phyloP scores from a whole-genome alignment of 2,113 vertebrate genomes.

The Rousettus leschenaultii region DNA sequence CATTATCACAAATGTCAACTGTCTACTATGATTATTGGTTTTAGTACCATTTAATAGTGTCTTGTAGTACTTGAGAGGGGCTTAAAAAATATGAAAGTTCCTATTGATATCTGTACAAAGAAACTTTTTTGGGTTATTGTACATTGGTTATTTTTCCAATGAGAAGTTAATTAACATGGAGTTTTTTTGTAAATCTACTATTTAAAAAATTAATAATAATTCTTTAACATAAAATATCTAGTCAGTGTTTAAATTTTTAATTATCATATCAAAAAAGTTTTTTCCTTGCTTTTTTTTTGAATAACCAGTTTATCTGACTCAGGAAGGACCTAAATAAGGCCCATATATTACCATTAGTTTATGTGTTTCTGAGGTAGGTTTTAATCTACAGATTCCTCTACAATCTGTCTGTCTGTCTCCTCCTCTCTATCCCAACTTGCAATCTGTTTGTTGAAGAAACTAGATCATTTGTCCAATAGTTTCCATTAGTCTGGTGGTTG shows the following conservation, averaged over 20 bases:
- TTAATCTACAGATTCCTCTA: conserved; percentile 1
- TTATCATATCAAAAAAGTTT: conserved; percentile 9
- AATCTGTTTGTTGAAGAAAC: neutral
- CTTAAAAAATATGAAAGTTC: neutral
- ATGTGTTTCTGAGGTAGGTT: neutral
- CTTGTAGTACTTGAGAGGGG: neutral
- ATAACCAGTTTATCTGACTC: neutral
- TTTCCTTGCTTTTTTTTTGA: neutral
- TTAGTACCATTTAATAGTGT: neutral
- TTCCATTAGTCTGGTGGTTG: neutral
- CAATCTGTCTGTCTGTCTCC: neutral
- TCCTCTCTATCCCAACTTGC: neutral
- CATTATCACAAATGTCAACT: conserved; percentile 13
- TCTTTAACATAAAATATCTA: conserved; percentile 34
- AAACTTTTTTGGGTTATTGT: neutral
- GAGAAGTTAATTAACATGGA: neutral
- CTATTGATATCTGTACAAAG: neutral
- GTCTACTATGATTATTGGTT: neutral
- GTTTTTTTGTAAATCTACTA: neutral
- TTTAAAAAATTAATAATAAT: neutral
- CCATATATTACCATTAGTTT: neutral
- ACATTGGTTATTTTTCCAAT: neutral
- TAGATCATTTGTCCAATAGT: neutral
- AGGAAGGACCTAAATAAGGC: conserved; percentile 1
- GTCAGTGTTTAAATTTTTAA: neutral